Conservation (phyloP, 2,797 vertebrate species). For the Ciconia nigra region DNA sequence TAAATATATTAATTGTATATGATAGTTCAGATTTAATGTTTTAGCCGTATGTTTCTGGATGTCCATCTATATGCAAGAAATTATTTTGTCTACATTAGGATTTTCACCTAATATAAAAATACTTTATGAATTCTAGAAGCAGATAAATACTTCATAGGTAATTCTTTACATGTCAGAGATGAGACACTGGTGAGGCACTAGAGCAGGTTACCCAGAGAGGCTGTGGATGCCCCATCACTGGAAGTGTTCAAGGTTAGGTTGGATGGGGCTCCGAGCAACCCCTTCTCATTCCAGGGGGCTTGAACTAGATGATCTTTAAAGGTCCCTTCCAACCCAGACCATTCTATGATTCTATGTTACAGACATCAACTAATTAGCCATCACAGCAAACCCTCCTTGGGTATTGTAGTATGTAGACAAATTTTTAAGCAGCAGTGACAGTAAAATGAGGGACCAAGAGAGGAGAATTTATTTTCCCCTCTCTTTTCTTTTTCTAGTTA, state of each 20-base stretch:
- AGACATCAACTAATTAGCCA: neutral
- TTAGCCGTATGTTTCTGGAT: neutral
- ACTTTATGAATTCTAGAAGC: neutral
- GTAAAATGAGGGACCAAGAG: neutral
- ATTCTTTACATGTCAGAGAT: neutral
- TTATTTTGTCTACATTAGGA: neutral
- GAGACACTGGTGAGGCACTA: neutral
- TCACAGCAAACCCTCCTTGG: neutral
- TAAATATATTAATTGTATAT: neutral
- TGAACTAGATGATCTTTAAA: neutral
- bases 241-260: neutral
- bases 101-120: neutral
- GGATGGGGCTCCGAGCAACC: neutral
- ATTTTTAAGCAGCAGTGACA: neutral
- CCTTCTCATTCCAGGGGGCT: fast-evolving
- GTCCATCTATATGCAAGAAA: neutral
- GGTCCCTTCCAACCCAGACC: neutral
- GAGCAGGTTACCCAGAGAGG: neutral
- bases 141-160: neutral
- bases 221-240: neutral
- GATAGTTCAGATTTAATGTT: neutral
- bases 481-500: neutral
- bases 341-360: neutral
- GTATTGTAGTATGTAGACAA: neutral
- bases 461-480: neutral